phyloP scores from a whole-genome alignment of 2,797 vertebrate genomes.

The Odontamblyopus lacepedii region DNA sequence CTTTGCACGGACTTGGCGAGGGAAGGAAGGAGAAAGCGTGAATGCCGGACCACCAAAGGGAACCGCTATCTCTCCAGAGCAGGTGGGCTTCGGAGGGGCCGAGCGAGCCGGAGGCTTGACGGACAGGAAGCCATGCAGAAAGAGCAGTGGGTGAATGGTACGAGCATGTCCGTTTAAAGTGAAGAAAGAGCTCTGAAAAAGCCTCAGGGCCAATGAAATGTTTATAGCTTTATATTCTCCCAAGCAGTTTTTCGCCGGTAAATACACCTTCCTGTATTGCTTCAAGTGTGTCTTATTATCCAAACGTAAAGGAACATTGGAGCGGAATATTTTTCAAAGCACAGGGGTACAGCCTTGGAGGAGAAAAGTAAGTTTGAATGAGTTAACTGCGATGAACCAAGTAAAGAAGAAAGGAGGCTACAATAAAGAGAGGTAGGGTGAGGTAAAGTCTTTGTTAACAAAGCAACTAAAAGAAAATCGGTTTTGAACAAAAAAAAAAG shows the following conservation, averaged over 20 bases:
- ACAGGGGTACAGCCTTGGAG: not conserved
- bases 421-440: not conserved
- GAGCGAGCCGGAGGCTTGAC: slow-evolving; percentile 15
- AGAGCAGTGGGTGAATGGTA: slow-evolving; percentile 9
- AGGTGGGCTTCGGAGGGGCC: slow-evolving; percentile 14
- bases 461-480: too few relatives aligned
- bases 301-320: not conserved
- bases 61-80: slow-evolving; percentile 22
- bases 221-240: slow-evolving; percentile 1
- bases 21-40: slow-evolving; percentile 6
- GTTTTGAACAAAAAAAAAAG: too few relatives aligned
- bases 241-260: not conserved
- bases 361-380: not conserved
- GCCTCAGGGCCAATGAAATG: not conserved
- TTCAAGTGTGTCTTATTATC: not conserved
- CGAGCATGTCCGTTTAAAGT: not conserved
- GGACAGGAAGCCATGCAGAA: slow-evolving; percentile 9
- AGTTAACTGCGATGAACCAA: not conserved
- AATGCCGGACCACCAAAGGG: slow-evolving; percentile 4
- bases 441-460: too few relatives aligned
- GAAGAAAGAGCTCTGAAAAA: slow-evolving; percentile 5
- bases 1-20: not conserved
- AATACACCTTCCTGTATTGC: slow-evolving; percentile 6
- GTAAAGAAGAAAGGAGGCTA: not conserved
- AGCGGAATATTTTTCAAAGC: not conserved